phyloP scores from a whole-genome alignment of 92 coral and sea anemone species.

The Zoanthus gigantus region DNA sequence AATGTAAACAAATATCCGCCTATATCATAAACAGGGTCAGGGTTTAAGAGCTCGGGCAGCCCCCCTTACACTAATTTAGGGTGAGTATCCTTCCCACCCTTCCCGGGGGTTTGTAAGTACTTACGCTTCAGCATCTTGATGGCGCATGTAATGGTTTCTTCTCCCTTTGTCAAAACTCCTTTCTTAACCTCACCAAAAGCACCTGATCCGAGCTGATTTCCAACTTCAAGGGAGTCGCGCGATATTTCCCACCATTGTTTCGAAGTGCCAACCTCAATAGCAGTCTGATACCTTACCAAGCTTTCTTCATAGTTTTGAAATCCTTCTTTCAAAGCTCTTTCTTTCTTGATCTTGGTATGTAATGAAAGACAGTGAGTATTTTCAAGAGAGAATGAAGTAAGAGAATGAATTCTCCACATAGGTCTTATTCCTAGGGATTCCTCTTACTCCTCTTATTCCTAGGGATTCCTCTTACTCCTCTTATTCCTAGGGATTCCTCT shows the following conservation, averaged over 20 bases:
- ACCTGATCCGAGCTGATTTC: constrained; percentile 33
- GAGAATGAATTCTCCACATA: no score
- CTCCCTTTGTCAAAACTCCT: constrained; percentile 25
- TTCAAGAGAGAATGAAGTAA: no score
- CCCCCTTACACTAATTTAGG: background rate
- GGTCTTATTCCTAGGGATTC: no score
- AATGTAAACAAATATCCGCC: no score
- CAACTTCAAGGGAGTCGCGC: constrained; percentile 30
- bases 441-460: no score
- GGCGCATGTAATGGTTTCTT: constrained; percentile 20
- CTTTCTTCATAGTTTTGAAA: constrained; percentile 54
- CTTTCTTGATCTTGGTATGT: background rate
- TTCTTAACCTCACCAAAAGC: constrained; percentile 39
- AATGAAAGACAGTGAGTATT: background rate
- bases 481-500: no score
- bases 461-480: no score
- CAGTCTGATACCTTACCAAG: background rate
- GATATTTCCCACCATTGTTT: constrained; percentile 52
- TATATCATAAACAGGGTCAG: no score
- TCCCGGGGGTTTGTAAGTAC: background rate
- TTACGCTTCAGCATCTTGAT: constrained; percentile 43
- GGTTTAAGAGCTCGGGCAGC: no score
- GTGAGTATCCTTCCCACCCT: no score
- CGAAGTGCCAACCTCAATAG: background rate
- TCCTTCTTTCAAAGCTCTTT: background rate